Percentiles rank a stretch among this genome's conserved stretches.
These are phyloP conservation scores for Antheraea assamensis DNA, from an alignment of 2,888 invertebrate genomes.

Conservation along the genomic window DNA sequence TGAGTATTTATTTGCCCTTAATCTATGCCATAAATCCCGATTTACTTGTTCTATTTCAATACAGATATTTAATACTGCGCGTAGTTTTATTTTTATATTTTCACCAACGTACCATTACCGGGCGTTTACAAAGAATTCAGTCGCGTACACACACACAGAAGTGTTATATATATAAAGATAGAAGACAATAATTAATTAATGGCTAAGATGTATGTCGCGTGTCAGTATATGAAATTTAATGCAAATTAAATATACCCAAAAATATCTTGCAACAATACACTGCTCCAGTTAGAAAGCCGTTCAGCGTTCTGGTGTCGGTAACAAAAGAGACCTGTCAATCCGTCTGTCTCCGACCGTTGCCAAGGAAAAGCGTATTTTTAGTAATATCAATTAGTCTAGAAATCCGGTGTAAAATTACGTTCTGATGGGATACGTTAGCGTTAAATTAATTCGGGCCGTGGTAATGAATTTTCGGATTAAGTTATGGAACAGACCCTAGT, in stretches of 20 bases:
- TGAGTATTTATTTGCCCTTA: no score
- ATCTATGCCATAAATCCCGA: no score
- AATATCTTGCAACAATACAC: conserved; percentile 9
- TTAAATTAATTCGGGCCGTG: conserved; percentile 17
- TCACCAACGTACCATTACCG: no score
- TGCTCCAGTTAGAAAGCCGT: conserved; percentile 26
- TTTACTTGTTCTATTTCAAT: no score
- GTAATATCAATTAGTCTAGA: conserved; percentile 64
- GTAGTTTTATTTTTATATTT: no score
- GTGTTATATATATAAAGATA: no score
- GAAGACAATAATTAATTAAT: no score
- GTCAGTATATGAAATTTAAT: neutral
- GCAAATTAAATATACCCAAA: conserved; percentile 3
- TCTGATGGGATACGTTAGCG: conserved; percentile 27
- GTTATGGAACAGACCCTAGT: conserved; percentile 10
- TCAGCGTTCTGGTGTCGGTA: conserved; percentile 39
- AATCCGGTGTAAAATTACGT: conserved; percentile 41
- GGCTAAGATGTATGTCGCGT: no score
- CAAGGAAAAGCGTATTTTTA: conserved; percentile 52
- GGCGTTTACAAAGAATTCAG: no score
- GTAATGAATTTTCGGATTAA: conserved; percentile 15
- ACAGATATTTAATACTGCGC: no score
- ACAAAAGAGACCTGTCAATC: conserved; percentile 57
- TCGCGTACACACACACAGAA: no score
- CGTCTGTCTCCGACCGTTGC: conserved; percentile 40